A percentile compares a stretch with the other conserved stretches of the same genome.
Evolutionary conservation across 2,113 vertebrate species (phyloP).

Genomic region (Ariopsis seemanni): DNA sequence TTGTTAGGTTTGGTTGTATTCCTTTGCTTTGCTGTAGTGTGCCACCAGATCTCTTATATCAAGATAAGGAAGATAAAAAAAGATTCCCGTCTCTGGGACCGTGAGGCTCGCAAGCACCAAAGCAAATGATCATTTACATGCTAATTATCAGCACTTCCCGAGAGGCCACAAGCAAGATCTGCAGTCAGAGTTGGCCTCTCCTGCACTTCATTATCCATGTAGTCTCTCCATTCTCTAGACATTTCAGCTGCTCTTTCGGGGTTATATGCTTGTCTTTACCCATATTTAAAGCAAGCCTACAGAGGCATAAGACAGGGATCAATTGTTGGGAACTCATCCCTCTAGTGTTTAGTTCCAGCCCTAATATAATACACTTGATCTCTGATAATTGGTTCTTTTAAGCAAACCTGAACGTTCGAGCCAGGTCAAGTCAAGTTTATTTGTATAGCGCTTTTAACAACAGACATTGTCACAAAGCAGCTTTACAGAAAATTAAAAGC

Average conservation of each 20-base stretch:
- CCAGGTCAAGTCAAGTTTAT: too few species aligned
- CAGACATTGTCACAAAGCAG: too few species aligned
- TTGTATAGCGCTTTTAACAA: too few species aligned
- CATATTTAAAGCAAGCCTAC: background rate
- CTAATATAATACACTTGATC: background rate
- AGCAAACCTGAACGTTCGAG: background rate
- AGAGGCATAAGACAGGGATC: background rate
- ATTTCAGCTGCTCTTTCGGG: background rate
- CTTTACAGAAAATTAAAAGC: too few species aligned
- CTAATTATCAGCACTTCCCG: conserved; percentile 31
- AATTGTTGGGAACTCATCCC: too few species aligned
- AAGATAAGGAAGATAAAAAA: conserved; percentile 26
- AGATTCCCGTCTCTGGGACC: conserved; percentile 20
- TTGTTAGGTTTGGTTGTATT: background rate
- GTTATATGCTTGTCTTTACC: background rate
- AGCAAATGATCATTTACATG: conserved; percentile 35
- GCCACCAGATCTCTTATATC: conserved; percentile 6
- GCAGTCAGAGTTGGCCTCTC: conserved; percentile 32
- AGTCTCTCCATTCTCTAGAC: background rate
- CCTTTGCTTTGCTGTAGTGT: background rate
- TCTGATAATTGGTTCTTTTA: background rate
- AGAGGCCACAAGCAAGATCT: background rate
- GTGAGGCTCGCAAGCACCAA: conserved; percentile 22
- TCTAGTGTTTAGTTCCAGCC: background rate
- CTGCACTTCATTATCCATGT: background rate